These are phyloP conservation scores for Latrodectus elegans DNA, from an alignment of 2,888 invertebrate genomes.

Conservation along the genomic window DNA sequence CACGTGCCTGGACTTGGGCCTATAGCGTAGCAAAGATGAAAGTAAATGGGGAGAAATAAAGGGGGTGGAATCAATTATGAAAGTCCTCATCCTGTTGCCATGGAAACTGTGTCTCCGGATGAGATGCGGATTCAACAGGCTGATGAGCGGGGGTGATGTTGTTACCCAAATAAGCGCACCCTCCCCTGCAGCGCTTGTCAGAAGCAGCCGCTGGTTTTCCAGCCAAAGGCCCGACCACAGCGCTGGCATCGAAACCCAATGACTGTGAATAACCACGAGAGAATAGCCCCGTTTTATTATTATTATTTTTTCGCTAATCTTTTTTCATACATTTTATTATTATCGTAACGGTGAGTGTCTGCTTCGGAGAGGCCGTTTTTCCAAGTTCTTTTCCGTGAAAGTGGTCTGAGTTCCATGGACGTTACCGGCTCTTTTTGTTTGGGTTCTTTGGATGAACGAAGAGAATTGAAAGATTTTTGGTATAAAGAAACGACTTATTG, in stretches of 20 bases:
- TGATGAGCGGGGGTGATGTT: constrained; percentile 26
- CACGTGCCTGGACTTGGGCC: constrained; percentile 24
- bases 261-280: constrained; percentile 44
- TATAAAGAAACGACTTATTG: too few relatives aligned
- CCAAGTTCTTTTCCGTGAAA: background rate
- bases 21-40: constrained; percentile 43
- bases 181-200: constrained; percentile 33
- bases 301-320: constrained; percentile 2
- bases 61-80: constrained; percentile 58
- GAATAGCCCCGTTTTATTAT: background rate
- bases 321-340: constrained; percentile 13
- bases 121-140: constrained; percentile 60
- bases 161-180: background rate
- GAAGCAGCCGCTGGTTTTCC: constrained; percentile 49
- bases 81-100: constrained; percentile 62
- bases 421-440: too few relatives aligned
- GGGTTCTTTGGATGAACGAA: too few relatives aligned
- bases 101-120: constrained; percentile 51
- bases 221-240: constrained; percentile 33
- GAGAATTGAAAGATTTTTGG: too few relatives aligned
- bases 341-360: constrained; percentile 4
- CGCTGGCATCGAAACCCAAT: constrained; percentile 39
- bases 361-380: background rate
- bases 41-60: background rate
- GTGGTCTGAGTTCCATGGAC: background rate